A percentile compares a stretch with the other conserved stretches of the same genome.
Conservation (phyloP, 2,888 invertebrate species). For the Achlya flavicornis region DNA sequence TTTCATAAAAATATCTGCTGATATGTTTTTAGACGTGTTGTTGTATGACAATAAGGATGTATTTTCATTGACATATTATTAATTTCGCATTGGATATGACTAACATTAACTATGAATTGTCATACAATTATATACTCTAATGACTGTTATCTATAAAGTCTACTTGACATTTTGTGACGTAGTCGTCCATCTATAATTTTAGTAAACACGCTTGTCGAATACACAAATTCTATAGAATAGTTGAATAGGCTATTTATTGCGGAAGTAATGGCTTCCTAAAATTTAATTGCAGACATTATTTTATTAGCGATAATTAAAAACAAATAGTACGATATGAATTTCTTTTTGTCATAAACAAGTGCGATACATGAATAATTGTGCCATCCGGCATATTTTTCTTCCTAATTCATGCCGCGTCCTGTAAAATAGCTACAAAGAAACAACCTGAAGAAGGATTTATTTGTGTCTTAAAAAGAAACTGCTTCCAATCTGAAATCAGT, state of each 20-base stretch:
- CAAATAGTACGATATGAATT: constrained; percentile 41
- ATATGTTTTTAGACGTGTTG: constrained; percentile 64
- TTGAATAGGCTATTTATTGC: constrained; percentile 81
- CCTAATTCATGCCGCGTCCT: constrained; percentile 66
- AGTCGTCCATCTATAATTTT: constrained; percentile 75
- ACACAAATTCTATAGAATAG: constrained; percentile 77
- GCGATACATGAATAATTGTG: constrained; percentile 58
- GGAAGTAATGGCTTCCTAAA: constrained; percentile 85
- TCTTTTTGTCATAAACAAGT: constrained; percentile 45
- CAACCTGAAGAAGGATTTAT: constrained; percentile 48
- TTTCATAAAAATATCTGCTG: constrained; percentile 51
- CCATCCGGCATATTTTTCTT: constrained; percentile 66
- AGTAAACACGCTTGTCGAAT: constrained; percentile 85
- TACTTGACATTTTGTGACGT: constrained; percentile 63
- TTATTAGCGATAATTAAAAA: constrained; percentile 59
- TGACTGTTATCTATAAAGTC: constrained; percentile 48
- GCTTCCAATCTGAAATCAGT: constrained; percentile 15
- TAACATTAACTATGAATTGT: constrained; percentile 36
- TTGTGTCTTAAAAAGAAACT: constrained; percentile 23
- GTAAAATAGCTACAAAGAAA: constrained; percentile 70
- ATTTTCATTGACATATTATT: constrained; percentile 56
- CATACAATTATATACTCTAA: constrained; percentile 67
- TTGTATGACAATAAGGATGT: constrained; percentile 56
- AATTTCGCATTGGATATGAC: constrained; percentile 39
- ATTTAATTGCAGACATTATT: constrained; percentile 78